Conservation (phyloP, 2,113 vertebrate genomes). For the Geococcyx californianus region DNA sequence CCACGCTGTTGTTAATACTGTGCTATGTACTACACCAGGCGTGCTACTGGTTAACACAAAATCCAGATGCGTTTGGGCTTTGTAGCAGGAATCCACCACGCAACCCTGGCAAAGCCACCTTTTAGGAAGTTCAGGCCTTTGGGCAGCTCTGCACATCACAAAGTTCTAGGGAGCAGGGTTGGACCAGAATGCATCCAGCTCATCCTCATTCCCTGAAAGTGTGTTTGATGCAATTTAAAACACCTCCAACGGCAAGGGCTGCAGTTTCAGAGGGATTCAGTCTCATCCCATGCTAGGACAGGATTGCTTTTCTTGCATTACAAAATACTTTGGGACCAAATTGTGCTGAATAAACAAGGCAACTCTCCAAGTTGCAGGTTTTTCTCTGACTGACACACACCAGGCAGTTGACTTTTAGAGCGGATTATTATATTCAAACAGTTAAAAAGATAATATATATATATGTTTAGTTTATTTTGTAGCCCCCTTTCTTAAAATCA, state of each 20-base stretch:
- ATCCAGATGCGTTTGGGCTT: neutral
- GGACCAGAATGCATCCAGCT: neutral
- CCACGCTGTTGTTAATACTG: rapidly evolving
- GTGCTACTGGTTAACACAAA: neutral
- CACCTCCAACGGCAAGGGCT: neutral
- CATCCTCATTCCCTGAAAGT: neutral
- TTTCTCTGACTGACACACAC: neutral
- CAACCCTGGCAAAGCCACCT: neutral
- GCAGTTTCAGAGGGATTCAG: neutral
- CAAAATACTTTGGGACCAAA: neutral
- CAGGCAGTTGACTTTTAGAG: neutral
- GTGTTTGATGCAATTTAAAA: rapidly evolving
- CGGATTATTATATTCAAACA: neutral
- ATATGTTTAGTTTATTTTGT: neutral
- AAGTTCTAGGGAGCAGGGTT: neutral
- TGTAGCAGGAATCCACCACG: neutral
- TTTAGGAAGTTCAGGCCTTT: neutral
- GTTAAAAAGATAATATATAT: neutral
- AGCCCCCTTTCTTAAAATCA: neutral
- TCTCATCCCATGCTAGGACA: neutral
- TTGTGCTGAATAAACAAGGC: neutral
- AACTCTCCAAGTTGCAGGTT: neutral
- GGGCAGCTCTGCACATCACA: neutral
- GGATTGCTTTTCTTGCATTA: neutral
- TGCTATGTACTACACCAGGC: neutral